Base-by-base conservation (phyloP, 1,140 invertebrate species). In the Brachionus rotundiformis region DNA sequence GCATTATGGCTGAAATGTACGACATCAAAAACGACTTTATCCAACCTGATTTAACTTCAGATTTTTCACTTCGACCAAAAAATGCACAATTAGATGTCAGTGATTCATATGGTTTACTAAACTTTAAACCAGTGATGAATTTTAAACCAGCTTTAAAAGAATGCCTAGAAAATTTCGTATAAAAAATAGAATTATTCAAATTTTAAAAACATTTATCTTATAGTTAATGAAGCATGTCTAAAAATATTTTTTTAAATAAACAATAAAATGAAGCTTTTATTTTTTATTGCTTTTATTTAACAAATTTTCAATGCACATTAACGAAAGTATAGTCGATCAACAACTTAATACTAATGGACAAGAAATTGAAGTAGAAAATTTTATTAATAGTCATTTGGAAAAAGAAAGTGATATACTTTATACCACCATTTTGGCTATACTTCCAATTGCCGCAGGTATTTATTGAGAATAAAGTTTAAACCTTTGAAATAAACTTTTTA, bases 1-100 rank as follows among this genome's bases (percentile, higher is more conserved):
- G 88, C 63, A 84, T 84, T 4, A 91, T 91, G 86, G 88, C 89
- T 3, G 82, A 87, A 23, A 83, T 85, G 6, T 90, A 90, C 82
- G 82, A 84, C 5, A 76, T 90, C 2, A 82, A 86, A 3, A 84
- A 84, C 47, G 83, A 85, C 29, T 89, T 90, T 82, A 83, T 90
- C n/a, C 82, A 65, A 6, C 84, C 87, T 6, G 84, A 85, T 83
- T 83, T 76, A 5, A 84, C 87, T 3, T 84, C 85, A 19, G 68
- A 82, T 36, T 87, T 85, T 13, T 85, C 86, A 3, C 82, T 84
- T 0, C 83, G 90, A 27, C 90, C 90, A 13, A 88, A 87, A 33
- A 87, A 91, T 83, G 85, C 88, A 33, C 85, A 87, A 36, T 83
- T 91, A 31, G 88, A 88, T 77, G 25, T 36, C 5, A 65, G 11